Evolutionary conservation across 1,140 invertebrate genomes (phyloP).

Genomic region (Pygmarrhopalites habei): DNA sequence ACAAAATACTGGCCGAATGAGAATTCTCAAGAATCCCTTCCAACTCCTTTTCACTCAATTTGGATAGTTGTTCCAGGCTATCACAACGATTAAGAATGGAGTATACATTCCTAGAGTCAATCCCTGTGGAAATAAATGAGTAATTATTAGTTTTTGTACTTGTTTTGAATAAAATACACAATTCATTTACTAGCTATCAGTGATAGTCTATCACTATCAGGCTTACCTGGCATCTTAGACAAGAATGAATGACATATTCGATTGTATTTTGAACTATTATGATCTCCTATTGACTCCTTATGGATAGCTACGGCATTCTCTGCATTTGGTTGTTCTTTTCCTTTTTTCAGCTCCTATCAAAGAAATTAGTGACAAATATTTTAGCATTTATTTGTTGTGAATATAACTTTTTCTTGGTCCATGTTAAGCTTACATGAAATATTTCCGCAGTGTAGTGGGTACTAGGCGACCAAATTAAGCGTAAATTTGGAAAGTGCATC

Average conservation of each 20-base stretch:
- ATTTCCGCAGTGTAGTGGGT: conserved; percentile 91
- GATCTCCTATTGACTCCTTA: conserved; percentile 38
- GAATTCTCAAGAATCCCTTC: conserved; percentile 55
- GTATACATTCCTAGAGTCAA: conserved; percentile 78
- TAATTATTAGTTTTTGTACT: too few species aligned
- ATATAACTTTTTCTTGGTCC: neutral
- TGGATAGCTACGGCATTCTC: conserved; percentile 52
- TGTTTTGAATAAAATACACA: too few species aligned
- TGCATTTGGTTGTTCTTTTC: conserved; percentile 66
- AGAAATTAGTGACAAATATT: neutral
- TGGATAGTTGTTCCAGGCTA: conserved; percentile 52
- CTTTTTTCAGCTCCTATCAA: conserved; percentile 66
- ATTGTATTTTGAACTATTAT: conserved; percentile 56
- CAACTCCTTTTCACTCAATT: conserved; percentile 56
- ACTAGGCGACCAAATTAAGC: conserved; percentile 90
- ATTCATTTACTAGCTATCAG: too few species aligned
- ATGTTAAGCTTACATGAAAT: conserved; percentile 58
- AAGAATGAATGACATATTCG: conserved; percentile 71
- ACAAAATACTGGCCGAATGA: conserved; percentile 54
- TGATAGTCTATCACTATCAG: too few species aligned
- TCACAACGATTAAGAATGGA: conserved; percentile 68
- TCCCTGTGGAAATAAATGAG: too few species aligned
- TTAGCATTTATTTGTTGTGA: neutral
- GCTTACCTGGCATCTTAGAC: conserved; percentile 80
- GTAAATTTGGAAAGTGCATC: conserved; percentile 84